phyloP scores from a whole-genome alignment of 2,113 vertebrate genomes.

The Helogale parvula region DNA sequence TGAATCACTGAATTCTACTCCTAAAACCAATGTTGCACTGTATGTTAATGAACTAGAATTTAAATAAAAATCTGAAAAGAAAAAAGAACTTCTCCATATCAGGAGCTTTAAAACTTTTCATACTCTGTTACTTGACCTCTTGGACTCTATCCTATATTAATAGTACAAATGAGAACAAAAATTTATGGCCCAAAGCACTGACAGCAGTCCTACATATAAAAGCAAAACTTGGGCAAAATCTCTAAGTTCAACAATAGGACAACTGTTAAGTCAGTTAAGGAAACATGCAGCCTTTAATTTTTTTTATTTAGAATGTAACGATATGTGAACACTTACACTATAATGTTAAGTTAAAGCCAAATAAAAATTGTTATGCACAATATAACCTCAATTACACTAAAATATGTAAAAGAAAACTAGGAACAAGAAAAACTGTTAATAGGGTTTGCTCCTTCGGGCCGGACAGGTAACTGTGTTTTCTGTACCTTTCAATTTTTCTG shows the following conservation, averaged over 20 bases:
- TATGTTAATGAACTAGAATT: not conserved
- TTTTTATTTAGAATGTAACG: conserved; percentile 39
- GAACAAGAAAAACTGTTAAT: conserved; percentile 36
- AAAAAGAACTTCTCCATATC: not conserved
- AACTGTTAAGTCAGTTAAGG: not conserved
- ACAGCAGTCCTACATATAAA: not conserved
- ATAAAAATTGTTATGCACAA: not conserved
- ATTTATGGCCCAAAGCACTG: conserved; percentile 16
- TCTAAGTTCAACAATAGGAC: conserved; percentile 2
- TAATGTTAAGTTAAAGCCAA: not conserved
- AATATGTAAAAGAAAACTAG: not conserved
- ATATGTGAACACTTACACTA: not conserved
- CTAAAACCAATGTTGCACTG: too few relatives aligned
- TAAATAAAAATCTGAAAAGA: not conserved
- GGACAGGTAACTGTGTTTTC: not conserved
- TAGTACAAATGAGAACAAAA: conserved; percentile 31
- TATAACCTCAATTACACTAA: conserved; percentile 21
- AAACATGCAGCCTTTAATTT: not conserved
- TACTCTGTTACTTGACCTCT: not conserved
- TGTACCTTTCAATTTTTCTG: conserved; percentile 40
- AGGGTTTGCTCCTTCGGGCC: not conserved
- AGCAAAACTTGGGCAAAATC: not conserved
- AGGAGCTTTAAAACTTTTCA: conserved; percentile 31
- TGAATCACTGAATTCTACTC: too few relatives aligned
- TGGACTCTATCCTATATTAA: conserved; percentile 8